A percentile compares a stretch with the other conserved stretches of the same genome.
phyloP scores from a whole-genome alignment of 2,797 vertebrate genomes.

The Danio kyathit region DNA sequence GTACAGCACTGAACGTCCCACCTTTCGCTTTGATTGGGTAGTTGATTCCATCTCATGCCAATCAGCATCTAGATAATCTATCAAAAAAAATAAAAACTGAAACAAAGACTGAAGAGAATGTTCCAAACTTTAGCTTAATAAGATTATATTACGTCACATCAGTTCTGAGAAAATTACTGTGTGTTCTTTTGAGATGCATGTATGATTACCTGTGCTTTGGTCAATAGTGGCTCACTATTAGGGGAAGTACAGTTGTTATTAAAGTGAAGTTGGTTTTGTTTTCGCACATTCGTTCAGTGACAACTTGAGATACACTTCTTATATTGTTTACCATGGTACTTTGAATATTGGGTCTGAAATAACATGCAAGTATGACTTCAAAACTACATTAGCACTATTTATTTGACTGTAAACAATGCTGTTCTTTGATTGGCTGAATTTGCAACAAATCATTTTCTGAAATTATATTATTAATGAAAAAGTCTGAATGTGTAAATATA shows the following conservation, averaged over 20 bases:
- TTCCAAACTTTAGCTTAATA: not conserved
- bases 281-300: too few relatives aligned
- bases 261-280: too few relatives aligned
- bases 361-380: too few relatives aligned
- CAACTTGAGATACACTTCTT: too few relatives aligned
- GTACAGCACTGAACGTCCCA: slow-evolving; percentile 10
- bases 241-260: not conserved
- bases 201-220: not conserved
- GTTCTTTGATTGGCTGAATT: too few relatives aligned
- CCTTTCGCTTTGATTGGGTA: not conserved
- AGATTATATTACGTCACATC: not conserved
- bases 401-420: too few relatives aligned
- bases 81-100: not conserved
- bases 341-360: too few relatives aligned
- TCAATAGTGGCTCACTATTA: not conserved
- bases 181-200: not conserved
- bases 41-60: not conserved
- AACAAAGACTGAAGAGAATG: not conserved
- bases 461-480: too few relatives aligned
- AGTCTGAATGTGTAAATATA: too few relatives aligned
- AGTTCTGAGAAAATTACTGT: slow-evolving; percentile 8
- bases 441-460: too few relatives aligned
- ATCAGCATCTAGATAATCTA: not conserved
- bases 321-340: too few relatives aligned
- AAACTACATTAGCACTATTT: too few relatives aligned